Conservation (phyloP, 2,113 vertebrate genomes). For the Lipophrys pholis region DNA sequence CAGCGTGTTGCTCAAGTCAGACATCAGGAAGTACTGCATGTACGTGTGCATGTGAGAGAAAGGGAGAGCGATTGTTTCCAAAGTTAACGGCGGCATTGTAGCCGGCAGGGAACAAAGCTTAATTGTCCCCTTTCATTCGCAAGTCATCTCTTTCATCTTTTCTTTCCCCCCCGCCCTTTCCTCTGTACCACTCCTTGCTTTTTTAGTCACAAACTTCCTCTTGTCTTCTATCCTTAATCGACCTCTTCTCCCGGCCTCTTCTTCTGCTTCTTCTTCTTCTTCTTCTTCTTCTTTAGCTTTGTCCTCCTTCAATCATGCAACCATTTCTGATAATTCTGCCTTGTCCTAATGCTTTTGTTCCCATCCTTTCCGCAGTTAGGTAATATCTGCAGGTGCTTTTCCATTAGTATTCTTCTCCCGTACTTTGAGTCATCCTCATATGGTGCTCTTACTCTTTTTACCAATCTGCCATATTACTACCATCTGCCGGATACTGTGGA, state of each 20-base stretch:
- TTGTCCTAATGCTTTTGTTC: too few species aligned
- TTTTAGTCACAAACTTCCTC: too few species aligned
- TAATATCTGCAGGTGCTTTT: too few species aligned
- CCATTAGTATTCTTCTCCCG: too few species aligned
- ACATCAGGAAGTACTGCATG: conserved; percentile 3
- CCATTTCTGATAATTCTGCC: too few species aligned
- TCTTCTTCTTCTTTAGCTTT: background rate
- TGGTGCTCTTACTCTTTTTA: too few species aligned
- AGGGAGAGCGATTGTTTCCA: conserved; percentile 7
- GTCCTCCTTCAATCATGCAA: background rate
- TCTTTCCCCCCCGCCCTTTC: background rate
- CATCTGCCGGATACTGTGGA: too few species aligned
- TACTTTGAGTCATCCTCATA: too few species aligned
- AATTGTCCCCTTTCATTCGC: conserved; percentile 43
- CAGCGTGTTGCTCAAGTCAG: conserved; percentile 41
- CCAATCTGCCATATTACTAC: too few species aligned
- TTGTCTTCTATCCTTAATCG: background rate
- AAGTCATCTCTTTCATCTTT: conserved; percentile 32
- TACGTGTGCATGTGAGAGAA: background rate
- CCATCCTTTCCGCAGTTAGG: too few species aligned
- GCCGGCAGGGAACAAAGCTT: conserved; percentile 25
- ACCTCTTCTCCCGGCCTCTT: background rate
- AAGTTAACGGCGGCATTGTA: conserved; percentile 26
- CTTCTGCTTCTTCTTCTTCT: background rate
- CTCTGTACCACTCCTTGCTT: background rate